Conservation (phyloP, 2,888 invertebrate species). For the Helleia helle region DNA sequence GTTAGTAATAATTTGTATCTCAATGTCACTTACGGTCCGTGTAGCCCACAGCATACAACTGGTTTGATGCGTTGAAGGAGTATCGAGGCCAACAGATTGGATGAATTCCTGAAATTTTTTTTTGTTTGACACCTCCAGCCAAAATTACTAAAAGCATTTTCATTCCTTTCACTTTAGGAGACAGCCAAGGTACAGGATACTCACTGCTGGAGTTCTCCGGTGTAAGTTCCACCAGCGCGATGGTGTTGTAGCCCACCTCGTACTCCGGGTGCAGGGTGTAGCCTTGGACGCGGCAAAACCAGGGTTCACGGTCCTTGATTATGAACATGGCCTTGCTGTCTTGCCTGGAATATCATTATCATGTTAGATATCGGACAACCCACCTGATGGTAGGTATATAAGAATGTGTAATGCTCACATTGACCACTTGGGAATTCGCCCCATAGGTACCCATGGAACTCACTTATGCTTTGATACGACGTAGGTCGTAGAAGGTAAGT, state of each 20-base stretch:
- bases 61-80: slow-evolving; percentile 26
- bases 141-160: too few species aligned
- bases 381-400: too few species aligned
- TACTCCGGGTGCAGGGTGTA: slow-evolving; percentile 42
- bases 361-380: too few species aligned
- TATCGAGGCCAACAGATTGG: slow-evolving; percentile 37
- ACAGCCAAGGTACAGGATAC: slow-evolving; percentile 3
- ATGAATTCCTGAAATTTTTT: slow-evolving; percentile 11
- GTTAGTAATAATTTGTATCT: too few species aligned
- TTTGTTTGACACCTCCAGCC: too few species aligned
- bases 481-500: too few species aligned
- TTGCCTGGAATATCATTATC: slow-evolving; percentile 27
- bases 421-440: too few species aligned
- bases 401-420: too few species aligned
- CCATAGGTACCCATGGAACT: too few species aligned
- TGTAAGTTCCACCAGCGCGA: slow-evolving; percentile 37
- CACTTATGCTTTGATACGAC: too few species aligned
- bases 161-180: too few species aligned
- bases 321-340: slow-evolving; percentile 41
- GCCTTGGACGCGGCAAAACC: slow-evolving; percentile 27
- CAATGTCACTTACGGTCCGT: slow-evolving; percentile 35
- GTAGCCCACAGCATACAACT: slow-evolving; percentile 36
- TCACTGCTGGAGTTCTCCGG: slow-evolving; percentile 19
- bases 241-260: slow-evolving; percentile 31
- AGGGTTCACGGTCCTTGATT: slow-evolving; percentile 21